These are phyloP conservation scores for Hipposideros larvatus DNA, from an alignment of 2,797 vertebrate genomes.

Conservation along the genomic window DNA sequence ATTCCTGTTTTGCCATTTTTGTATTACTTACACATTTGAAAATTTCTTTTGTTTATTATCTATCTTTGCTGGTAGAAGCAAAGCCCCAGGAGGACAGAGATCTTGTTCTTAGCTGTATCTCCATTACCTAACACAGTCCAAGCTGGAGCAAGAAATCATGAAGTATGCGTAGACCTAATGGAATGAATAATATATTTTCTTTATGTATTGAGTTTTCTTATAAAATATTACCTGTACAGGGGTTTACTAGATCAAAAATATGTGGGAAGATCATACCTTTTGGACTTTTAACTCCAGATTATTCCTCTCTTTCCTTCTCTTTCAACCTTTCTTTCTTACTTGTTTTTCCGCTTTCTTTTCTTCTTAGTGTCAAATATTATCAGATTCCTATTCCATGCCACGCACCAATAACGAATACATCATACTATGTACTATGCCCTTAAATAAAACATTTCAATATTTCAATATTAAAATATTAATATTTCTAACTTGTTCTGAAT, in stretches of 20 bases:
- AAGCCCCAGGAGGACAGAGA: neutral
- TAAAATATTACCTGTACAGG: neutral
- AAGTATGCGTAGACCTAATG: neutral
- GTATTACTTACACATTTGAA: neutral
- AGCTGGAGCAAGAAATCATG: neutral
- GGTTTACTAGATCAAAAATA: neutral
- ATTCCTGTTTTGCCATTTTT: neutral
- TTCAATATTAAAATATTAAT: too few species aligned
- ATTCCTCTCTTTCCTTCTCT: neutral
- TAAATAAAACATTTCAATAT: conserved; percentile 17
- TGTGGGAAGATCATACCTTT: neutral
- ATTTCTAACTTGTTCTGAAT: neutral
- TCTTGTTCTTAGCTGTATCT: neutral
- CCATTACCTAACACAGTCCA: neutral
- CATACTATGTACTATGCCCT: neutral
- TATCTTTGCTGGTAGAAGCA: neutral
- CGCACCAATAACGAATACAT: neutral
- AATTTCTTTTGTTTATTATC: neutral
- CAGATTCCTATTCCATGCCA: neutral
- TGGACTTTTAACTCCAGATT: neutral
- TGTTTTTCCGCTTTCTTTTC: neutral
- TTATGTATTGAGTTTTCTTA: neutral
- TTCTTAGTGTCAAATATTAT: neutral
- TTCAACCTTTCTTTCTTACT: neutral
- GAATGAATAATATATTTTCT: neutral